Evolutionary conservation across 2,113 vertebrate species (phyloP).

Genomic region (Panthera leo): DNA sequence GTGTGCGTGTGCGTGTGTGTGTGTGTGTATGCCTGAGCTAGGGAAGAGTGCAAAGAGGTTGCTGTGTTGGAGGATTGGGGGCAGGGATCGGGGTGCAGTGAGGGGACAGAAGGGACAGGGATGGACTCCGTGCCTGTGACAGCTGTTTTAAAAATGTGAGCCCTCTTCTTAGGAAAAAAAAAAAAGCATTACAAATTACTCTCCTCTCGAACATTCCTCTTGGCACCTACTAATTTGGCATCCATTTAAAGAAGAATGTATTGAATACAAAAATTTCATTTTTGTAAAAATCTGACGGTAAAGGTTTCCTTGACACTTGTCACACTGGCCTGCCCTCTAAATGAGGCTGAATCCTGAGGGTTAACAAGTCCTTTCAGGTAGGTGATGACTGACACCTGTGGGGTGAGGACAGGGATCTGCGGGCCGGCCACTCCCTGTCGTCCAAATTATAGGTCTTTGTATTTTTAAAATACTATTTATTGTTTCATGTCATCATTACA

Average conservation of each 20-base stretch:
- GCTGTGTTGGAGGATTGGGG: not conserved
- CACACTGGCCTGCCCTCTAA: not conserved
- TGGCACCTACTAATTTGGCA: not conserved
- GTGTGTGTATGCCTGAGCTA: not conserved
- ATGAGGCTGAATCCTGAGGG: not conserved
- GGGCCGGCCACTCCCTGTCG: too few species aligned
- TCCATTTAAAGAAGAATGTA: conserved; percentile 6
- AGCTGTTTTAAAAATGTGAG: not conserved
- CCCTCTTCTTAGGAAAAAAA: not conserved
- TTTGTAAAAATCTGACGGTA: not conserved
- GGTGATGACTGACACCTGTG: not conserved
- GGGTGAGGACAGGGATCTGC: not conserved
- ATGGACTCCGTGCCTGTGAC: not conserved
- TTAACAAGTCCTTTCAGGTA: not conserved
- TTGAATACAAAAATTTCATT: conserved; percentile 44
- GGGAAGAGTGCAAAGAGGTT: not conserved
- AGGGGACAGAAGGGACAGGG: not conserved
- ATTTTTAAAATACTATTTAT: not conserved
- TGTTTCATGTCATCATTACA: conserved; percentile 1
- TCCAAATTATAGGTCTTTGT: not conserved
- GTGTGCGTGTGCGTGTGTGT: not conserved
- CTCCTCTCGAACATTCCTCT: not conserved
- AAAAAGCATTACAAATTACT: not conserved
- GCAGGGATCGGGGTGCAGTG: accelerated
- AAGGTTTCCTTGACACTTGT: too few species aligned